A percentile compares a stretch with the other conserved stretches of the same genome.
Conservation (phyloP, 2,113 vertebrate genomes). For the Tenrec ecaudatus region DNA sequence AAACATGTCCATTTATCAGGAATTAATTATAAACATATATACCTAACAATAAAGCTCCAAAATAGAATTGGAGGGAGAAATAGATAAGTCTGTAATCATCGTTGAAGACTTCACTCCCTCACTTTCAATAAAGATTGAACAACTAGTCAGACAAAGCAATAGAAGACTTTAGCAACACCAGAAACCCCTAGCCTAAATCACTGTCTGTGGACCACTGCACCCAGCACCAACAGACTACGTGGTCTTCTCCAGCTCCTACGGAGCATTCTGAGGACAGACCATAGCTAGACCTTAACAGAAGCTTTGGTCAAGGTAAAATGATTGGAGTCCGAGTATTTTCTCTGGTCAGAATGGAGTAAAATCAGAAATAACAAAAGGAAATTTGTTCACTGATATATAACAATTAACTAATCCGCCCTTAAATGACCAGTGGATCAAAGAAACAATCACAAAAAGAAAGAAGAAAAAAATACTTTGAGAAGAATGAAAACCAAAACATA, state of each 20-base stretch:
- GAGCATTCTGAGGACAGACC: background rate
- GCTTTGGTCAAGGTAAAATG: background rate
- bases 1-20: background rate
- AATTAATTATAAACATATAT: background rate
- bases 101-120: background rate
- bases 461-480: background rate
- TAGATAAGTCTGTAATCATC: background rate
- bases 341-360: background rate
- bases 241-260: background rate
- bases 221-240: background rate
- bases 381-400: background rate
- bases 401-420: background rate
- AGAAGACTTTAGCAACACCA: background rate
- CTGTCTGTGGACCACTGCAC: background rate
- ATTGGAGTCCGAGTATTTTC: background rate
- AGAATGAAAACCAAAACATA: background rate
- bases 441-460: background rate
- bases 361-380: background rate
- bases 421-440: background rate
- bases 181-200: background rate
- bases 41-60: background rate
- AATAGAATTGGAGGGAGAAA: background rate
- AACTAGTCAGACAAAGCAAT: background rate
- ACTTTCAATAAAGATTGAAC: background rate
- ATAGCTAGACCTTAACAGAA: background rate